Base-by-base conservation (phyloP, 2,797 vertebrate species). In the Sebastes wilsoni region DNA sequence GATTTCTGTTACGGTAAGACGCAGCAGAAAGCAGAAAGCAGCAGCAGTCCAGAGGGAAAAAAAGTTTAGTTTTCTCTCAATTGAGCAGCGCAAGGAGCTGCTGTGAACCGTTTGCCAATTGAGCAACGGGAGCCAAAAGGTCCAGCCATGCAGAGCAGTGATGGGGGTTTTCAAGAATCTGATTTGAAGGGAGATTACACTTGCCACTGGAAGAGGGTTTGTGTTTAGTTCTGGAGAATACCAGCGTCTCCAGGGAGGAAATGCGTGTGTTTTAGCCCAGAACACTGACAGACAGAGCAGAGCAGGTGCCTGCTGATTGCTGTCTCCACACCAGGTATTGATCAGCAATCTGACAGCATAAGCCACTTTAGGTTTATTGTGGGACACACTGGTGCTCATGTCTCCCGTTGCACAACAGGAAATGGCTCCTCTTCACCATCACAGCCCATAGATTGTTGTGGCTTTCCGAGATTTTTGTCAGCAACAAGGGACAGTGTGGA, bases 1-100 rank as follows among this genome's bases (percentile, higher is more conserved):
- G 97, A 99, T 94, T 99, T 99, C 95, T 99, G 99, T 94, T 97
- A 97, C 0, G 97, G 98, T 99, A 97, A 86, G 95, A 91, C 25
- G 49, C 81, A 86, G 79, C 75, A 81, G 42, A 46, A 46, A 46
- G 74, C 62, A 52, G 42, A 27, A 66, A 74, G 78, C 72, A 84
- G 84, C 77, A 84, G 85, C 66, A 62, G 79, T 74, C 71, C 75
- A 82, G 22, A 8, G 62, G 36, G 68, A 66, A 56, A 81, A 79
- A 66, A 77, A 23, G 46, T 66, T 85, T 87, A 28, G 52, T 66
- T 84, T 87, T 90, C 85, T 87, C 77, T 91, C 88, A 81, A 83
- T 86, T 80, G 90, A 88, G 86, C 80, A 88, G 84, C 52, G 20
- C 81, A 61, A 76, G 81, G 82, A 89, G 86, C 82, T 70, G 80